These are phyloP conservation scores for Polydrusus pterygomalis DNA, from an alignment of 2,888 invertebrate genomes.

Conservation along the genomic window DNA sequence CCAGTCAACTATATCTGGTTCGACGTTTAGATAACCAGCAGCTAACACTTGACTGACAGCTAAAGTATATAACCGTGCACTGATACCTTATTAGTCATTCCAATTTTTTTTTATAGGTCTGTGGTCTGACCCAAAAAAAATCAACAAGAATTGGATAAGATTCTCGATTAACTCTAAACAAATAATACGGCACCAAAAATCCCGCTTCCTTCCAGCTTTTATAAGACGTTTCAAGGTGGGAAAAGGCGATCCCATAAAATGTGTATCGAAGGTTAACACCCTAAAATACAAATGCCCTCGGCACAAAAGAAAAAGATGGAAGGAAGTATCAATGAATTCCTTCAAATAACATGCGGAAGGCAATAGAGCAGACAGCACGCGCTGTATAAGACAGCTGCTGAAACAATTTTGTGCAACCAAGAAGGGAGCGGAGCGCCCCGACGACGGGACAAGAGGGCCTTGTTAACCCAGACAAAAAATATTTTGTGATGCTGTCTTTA, in stretches of 20 bases:
- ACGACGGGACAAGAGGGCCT: slow-evolving; percentile 41
- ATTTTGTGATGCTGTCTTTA: slow-evolving; percentile 32
- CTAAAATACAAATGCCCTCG: slow-evolving; percentile 28
- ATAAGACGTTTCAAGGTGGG: not conserved
- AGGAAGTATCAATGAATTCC: slow-evolving; percentile 51
- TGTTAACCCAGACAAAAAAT: slow-evolving; percentile 45
- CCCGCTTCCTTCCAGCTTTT: not conserved
- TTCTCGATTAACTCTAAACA: slow-evolving; percentile 7
- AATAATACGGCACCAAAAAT: slow-evolving; percentile 10
- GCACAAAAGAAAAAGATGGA: slow-evolving; percentile 39
- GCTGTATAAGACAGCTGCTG: slow-evolving; percentile 45
- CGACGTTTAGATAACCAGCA: too few species aligned
- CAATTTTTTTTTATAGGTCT: too few species aligned
- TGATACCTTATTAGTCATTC: too few species aligned
- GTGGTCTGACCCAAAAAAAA: slow-evolving; percentile 20
- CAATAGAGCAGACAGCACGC: slow-evolving; percentile 52
- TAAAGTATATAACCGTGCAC: too few species aligned
- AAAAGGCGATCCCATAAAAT: slow-evolving; percentile 24
- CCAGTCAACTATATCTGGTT: too few species aligned
- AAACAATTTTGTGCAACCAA: slow-evolving; percentile 43
- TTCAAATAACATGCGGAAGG: slow-evolving; percentile 44
- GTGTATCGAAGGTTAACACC: slow-evolving; percentile 39
- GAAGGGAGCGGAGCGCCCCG: slow-evolving; percentile 24
- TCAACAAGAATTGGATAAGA: not conserved
- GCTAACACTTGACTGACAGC: too few species aligned